Percentiles rank a stretch among this genome's conserved stretches.
phyloP scores from a whole-genome alignment of 2,888 invertebrate genomes.

The Ryuthela nishihirai region DNA sequence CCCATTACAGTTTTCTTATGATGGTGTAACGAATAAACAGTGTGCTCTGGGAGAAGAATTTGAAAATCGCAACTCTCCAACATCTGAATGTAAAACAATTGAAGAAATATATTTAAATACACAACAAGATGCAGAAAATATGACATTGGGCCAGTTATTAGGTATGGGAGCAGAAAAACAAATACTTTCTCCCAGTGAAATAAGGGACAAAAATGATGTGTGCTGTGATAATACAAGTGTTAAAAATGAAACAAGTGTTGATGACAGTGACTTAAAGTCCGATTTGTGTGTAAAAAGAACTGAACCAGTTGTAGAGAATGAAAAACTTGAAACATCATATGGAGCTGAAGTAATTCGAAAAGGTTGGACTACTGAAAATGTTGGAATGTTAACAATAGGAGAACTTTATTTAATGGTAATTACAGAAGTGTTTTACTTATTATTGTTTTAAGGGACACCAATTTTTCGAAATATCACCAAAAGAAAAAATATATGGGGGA shows the following conservation, averaged over 20 bases:
- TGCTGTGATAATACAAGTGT: background rate
- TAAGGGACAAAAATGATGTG: constrained; percentile 5
- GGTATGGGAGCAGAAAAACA: constrained; percentile 1
- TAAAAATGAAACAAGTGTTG: constrained; percentile 5
- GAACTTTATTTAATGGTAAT: constrained; percentile 82
- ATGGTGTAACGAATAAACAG: background rate
- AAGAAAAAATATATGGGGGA: too few species aligned
- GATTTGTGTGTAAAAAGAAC: constrained; percentile 2
- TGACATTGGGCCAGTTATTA: constrained; percentile 8
- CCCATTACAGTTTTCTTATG: background rate
- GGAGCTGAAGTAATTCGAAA: constrained; percentile 54
- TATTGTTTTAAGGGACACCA: too few species aligned
- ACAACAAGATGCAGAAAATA: background rate
- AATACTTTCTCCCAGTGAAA: constrained; percentile 3
- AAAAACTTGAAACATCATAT: constrained; percentile 45
- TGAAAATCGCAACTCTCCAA: background rate
- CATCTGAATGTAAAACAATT: constrained; percentile 3
- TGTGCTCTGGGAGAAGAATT: background rate
- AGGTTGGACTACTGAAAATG: constrained; percentile 76
- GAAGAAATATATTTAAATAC: constrained; percentile 8
- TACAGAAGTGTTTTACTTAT: background rate
- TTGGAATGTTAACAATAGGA: constrained; percentile 77
- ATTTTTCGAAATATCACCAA: too few species aligned
- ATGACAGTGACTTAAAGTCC: constrained; percentile 9
- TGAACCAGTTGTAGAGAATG: background rate